Base-by-base conservation (phyloP, 2,888 invertebrate genomes). In the Pristionchus maxplancki region DNA sequence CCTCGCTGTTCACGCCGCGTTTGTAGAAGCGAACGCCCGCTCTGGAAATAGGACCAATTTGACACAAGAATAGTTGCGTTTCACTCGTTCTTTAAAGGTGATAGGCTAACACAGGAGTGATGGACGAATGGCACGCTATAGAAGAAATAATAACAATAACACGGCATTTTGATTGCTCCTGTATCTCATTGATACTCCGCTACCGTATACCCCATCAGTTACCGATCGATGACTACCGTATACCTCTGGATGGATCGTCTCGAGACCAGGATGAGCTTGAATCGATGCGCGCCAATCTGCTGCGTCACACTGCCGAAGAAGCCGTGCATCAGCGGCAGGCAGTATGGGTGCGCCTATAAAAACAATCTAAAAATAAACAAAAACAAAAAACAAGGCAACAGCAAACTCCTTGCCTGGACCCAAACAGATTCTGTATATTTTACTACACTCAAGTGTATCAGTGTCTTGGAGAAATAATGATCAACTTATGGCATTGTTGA, bases 321-420 rank as follows among this genome's bases (percentile, higher is more conserved):
- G 90, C 99, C 99, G 95, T 97, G 97, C 93, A 99, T 96, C 88
- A 99, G 95, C 0, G 99, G 98, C 91, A 99, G 96, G 90, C 97
- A 97, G 95, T 97, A 96, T 71, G 93, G 92, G 15, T 93, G 89
- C 24, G 95, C 92, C 89, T 92, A 78, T 34, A 89, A 31, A 74
- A 37, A 31, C 34, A 28, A 31, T 34, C 34, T 6, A 37, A 1
- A 15, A n/a, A 44, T 20, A 24, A 74, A 17, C 37, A 74, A 15
- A 74, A 31, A 37, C 4, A 13, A 74, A 28, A 74, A 31, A 34
- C 28, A 5, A 74, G 74, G 6, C n/a, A n/a, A n/a, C n/a, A n/a
- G n/a, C n/a, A n/a, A n/a, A n/a, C n/a, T n/a, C n/a, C n/a, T n/a
- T n/a, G n/a, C n/a, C n/a, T n/a, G n/a, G n/a, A n/a, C n/a, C n/a